A percentile compares a stretch with the other conserved stretches of the same genome.
Evolutionary conservation across 37 sponge, comb jelly and placozoan species (phyloP).

Genomic region (Hexactinellida sp.): DNA sequence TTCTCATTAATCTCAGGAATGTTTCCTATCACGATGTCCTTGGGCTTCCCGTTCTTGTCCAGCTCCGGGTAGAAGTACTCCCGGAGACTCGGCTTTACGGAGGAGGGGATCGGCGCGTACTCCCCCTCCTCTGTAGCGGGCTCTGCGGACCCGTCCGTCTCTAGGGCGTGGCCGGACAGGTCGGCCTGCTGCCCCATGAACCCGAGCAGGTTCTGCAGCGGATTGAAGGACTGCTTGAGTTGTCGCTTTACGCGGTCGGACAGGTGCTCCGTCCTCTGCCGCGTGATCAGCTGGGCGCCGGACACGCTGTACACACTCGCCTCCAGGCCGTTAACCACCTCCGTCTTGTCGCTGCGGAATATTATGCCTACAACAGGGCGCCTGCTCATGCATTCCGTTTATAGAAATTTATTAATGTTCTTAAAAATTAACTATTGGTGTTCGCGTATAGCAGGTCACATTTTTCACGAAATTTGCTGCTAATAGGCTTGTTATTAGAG

Average conservation of each 20-base stretch:
- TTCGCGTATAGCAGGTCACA: no score
- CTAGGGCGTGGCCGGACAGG: not conserved
- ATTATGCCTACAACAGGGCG: slow-evolving; percentile 1
- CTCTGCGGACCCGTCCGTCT: not conserved
- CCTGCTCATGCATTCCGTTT: no score
- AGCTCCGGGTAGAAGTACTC: slow-evolving; percentile 1
- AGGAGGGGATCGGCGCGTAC: not conserved
- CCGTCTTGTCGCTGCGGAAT: slow-evolving; percentile 61
- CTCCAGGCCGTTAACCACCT: slow-evolving; percentile 48
- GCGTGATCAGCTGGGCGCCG: slow-evolving; percentile 70
- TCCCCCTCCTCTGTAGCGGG: not conserved
- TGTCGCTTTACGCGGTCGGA: slow-evolving; percentile 56
- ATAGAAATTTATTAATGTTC: no score
- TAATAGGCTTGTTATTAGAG: no score
- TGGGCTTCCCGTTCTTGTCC: not conserved
- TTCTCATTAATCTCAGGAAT: slow-evolving; percentile 37
- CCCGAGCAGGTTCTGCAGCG: slow-evolving; percentile 21
- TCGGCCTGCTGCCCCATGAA: slow-evolving; percentile 11
- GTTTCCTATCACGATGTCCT: slow-evolving; percentile 34
- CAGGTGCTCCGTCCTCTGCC: slow-evolving; percentile 81
- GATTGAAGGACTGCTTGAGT: slow-evolving; percentile 23
- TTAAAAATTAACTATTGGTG: no score
- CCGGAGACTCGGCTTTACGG: not conserved
- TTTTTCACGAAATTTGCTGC: no score
- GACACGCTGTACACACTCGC: slow-evolving; percentile 61